phyloP scores from a whole-genome alignment of 35 echinoderm and acorn worm species.

The Diadema setosum region DNA sequence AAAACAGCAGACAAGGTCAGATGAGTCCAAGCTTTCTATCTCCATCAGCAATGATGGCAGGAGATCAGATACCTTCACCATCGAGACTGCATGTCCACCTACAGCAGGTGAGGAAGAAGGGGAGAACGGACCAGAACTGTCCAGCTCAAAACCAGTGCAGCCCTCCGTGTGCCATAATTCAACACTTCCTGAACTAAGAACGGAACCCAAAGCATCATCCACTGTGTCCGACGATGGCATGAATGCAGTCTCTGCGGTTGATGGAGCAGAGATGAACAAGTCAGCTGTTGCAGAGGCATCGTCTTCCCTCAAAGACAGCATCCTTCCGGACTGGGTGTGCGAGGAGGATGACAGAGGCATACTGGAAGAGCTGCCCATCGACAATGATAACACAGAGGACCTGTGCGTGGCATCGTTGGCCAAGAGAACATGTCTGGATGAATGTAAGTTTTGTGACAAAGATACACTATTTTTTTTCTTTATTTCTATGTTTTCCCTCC shows the following conservation, averaged over 20 bases:
- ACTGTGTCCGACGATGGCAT: too few relatives aligned
- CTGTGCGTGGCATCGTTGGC: neutral
- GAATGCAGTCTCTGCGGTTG: too few relatives aligned
- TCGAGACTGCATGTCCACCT: neutral
- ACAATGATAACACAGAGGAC: conserved; percentile 2
- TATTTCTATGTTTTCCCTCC: too few relatives aligned
- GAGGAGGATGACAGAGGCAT: neutral
- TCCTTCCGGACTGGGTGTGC: neutral
- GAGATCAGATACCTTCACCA: conserved; percentile 49
- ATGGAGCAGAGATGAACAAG: neutral
- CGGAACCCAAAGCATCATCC: too few relatives aligned
- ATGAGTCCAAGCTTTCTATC: neutral
- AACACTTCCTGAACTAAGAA: too few relatives aligned
- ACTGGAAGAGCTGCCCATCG: neutral
- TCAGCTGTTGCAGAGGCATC: neutral
- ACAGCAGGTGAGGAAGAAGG: neutral
- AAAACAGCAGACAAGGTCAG: neutral
- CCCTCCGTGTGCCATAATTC: too few relatives aligned
- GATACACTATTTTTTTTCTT: too few relatives aligned
- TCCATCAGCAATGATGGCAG: neutral
- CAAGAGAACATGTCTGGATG: neutral
- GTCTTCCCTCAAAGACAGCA: neutral
- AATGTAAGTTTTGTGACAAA: neutral
- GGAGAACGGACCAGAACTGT: too few relatives aligned
- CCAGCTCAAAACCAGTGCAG: too few relatives aligned